A percentile compares a stretch with the other conserved stretches of the same genome.
These are phyloP conservation scores for Zaprionus davidi DNA, from an alignment of 1,140 invertebrate species.

Conservation along the genomic window DNA sequence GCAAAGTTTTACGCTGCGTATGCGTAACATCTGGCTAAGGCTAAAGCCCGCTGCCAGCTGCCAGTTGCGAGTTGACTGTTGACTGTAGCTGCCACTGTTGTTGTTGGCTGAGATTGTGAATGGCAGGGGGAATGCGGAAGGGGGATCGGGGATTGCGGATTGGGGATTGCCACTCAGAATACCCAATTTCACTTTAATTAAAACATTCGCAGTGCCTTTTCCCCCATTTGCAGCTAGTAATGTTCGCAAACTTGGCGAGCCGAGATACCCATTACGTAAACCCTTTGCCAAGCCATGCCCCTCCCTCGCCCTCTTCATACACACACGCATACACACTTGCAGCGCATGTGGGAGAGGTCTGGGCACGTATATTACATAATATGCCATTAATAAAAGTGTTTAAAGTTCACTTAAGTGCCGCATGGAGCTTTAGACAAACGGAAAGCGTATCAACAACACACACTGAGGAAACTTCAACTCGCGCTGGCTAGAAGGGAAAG, in stretches of 20 bases:
- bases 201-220: constrained; percentile 66
- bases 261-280: constrained; percentile 40
- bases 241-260: constrained; percentile 69
- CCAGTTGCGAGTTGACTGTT: constrained; percentile 33
- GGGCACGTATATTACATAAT: constrained; percentile 80
- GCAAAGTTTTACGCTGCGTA: constrained; percentile 77
- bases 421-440: constrained; percentile 81
- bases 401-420: constrained; percentile 84
- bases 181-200: constrained; percentile 84
- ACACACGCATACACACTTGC: constrained; percentile 11
- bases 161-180: constrained; percentile 73
- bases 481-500: constrained; percentile 9
- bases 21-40: constrained; percentile 79
- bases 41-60: constrained; percentile 29
- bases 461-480: constrained; percentile 66
- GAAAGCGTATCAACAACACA: constrained; percentile 80
- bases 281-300: constrained; percentile 20
- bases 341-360: constrained; percentile 16
- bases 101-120: constrained; percentile 59
- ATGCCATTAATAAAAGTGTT: constrained; percentile 84
- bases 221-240: constrained; percentile 75
- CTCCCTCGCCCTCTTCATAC: neutral
- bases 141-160: constrained; percentile 55
- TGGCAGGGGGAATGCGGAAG: neutral
- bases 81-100: constrained; percentile 26